Conservation (phyloP, 2,113 vertebrate genomes). For the Odobenus rosmarus region DNA sequence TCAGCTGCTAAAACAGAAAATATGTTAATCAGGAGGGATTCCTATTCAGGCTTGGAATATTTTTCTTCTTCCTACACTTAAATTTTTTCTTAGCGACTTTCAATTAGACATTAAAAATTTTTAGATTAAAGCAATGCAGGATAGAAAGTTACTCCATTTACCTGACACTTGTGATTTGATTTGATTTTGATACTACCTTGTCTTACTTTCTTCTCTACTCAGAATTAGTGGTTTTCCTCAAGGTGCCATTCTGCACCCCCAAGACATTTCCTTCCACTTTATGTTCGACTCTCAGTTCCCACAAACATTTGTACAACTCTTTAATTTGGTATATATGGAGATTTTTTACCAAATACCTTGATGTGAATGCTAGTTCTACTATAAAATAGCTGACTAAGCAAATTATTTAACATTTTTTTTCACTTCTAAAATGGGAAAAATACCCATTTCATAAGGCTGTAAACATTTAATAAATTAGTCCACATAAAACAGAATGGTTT, state of each 20-base stretch:
- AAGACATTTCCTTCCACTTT: not conserved
- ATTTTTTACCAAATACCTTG: not conserved
- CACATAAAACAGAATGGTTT: not conserved
- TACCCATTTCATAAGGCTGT: not conserved
- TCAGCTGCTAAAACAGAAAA: slow-evolving; percentile 57
- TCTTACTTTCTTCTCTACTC: not conserved
- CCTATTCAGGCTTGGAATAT: not conserved
- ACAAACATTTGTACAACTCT: not conserved
- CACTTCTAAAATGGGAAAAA: not conserved
- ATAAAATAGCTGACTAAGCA: not conserved
- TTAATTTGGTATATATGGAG: not conserved
- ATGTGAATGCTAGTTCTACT: not conserved
- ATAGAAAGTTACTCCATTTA: not conserved
- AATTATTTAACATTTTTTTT: not conserved
- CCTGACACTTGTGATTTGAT: not conserved
- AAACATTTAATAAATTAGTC: not conserved
- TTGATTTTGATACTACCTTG: not conserved
- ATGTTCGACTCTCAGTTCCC: not conserved
- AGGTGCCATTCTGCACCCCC: not conserved
- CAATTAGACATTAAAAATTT: not conserved
- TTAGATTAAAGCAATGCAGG: not conserved
- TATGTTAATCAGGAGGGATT: slow-evolving; percentile 26
- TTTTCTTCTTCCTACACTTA: slow-evolving; percentile 20
- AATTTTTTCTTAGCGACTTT: not conserved
- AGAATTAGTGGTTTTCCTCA: not conserved